Evolutionary conservation across 2,888 invertebrate genomes (phyloP), one percentile per base, ranked within the genome.

Genomic region (Erebia epiphron): DNA sequence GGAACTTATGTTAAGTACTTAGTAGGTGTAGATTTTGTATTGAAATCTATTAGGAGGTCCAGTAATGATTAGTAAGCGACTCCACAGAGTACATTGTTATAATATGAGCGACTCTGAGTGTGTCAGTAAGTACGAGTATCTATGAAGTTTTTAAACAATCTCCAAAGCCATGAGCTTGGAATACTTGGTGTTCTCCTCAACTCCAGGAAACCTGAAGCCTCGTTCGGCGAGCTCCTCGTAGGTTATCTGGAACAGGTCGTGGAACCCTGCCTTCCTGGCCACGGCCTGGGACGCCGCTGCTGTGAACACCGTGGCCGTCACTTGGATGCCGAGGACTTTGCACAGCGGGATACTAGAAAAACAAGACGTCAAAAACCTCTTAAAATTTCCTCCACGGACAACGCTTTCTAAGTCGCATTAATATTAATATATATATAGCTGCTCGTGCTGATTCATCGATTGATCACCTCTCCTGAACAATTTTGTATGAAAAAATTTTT

Each of bases 271-370:
- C 73, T 91, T 94, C 74, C 85, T 87, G 1, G 94, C 94, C 1
- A 94, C 86, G 0, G 87, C 85, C 76, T 94, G 94, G 0, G 94
- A 94, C 0, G 91, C 90, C 0, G 86, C 90, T 0, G 94, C 94
- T 0, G 94, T 94, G 83, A 94, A 94, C 0, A 92, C 90, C 0
- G 94, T 94, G 0, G 88, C 90, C 1, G 94, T 93, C 1, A 93
- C 86, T 67, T 86, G 91, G 18, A 94, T 77, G 14, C 86, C 87
- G 0, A 94, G 79, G 0, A 94, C 91, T 77, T 90, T 90, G 85
- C 94, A 94, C 1, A 94, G 80, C 0, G 92, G 92, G 67, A 93
- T 83, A 73, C 94, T 94, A 84, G 14, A 82, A 84, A 26, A 73
- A 52, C 14, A 54, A 56, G 18, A 41, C 41, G n/a, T 5, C 26